Evolutionary conservation across 2,113 vertebrate species (phyloP), one percentile per base, ranked within the genome.

Genomic region (Fregata magnificens): DNA sequence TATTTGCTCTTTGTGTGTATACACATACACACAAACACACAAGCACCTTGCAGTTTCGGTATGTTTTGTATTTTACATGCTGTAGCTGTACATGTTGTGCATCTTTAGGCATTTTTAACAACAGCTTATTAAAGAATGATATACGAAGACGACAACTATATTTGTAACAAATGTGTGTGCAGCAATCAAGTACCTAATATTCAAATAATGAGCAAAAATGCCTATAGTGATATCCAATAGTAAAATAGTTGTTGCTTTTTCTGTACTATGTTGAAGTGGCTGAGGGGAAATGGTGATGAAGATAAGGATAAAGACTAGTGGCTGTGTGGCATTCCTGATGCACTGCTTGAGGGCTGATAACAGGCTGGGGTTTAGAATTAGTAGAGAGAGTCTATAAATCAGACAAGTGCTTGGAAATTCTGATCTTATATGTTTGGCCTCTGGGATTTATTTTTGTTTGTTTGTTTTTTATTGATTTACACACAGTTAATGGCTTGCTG

Each of bases 401-500:
- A 97, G 86, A 62, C 82, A 42, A 77, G 32, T 42, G 61, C 71
- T 88, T 44, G 84, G 88, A 94, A 97, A 96, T 95, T 76, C 87
- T 76, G 74, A 59, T 96, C 94, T 92, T 83, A 24, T 17, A 44
- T 21, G 59, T 70, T 85, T 88, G 25, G 49, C 91, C 36, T 76
- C 79, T 93, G 61, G 79, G 90, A 96, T 87, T 97, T 96, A 96
- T 97, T 96, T 95, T 93, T 96, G 92, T 93, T 97, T 96, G 93
- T 3, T 89, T 93, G 76, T 9, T 52, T 86, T 82, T 82, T 95
- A 96, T 88, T 94, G 97, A 97, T 97, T 94, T 72, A 90, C 61
- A 76, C 83, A 74, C 15, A 38, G 11, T 74, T 93, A 94, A 90
- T 87, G 93, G 88, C 88, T 91, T 91, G 89, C 88, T 91, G 95